Base-by-base conservation (phyloP, 2,888 invertebrate species). In the Drosophila paucipuncta region DNA sequence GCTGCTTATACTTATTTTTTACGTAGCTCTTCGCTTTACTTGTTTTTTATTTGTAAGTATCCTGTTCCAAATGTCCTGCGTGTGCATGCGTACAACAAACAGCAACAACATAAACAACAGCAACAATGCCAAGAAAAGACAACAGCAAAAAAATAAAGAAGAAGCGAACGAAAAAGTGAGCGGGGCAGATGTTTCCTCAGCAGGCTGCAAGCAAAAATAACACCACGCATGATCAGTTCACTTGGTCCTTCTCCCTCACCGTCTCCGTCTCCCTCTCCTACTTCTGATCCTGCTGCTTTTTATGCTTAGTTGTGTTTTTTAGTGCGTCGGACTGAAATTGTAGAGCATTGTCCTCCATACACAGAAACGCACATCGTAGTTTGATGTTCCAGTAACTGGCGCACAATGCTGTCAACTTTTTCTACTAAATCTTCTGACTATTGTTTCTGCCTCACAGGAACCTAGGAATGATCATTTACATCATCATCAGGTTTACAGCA, bases 171-270 rank as follows among this genome's bases (percentile, higher is more conserved):
- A 58, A 77, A 76, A 76, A 84, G 68, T 89, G 89, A 88, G 87
- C 87, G 89, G 87, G 89, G 87, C 87, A 88, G 89, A 88, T 88
- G 87, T 88, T 88, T 88, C 87, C 87, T 83, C 78, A 85, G 83
- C 89, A 88, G 87, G 85, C 85, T 88, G 85, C 88, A 85, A 80
- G 73, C 59, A 80, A 68, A 74, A 87, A 81, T 75, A 82, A 80
- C 88, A 87, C 87, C 82, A 86, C 89, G 89, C 89, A 86, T 88
- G 89, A 89, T 89, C 88, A 75, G 85, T 68, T 82, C 82, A 76
- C 68, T 78, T 76, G 72, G 79, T 73, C 73, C 60, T 43, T 53
- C 54, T 49, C 30, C 37, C 31, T 25, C 33, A 16, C 31, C 13
- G 31, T 13, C n/a, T 16, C 9, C 39, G 22, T 52, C 30, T 58